phyloP scores from a whole-genome alignment of 2,797 vertebrate genomes.

The Tragelaphus eurycerus region DNA sequence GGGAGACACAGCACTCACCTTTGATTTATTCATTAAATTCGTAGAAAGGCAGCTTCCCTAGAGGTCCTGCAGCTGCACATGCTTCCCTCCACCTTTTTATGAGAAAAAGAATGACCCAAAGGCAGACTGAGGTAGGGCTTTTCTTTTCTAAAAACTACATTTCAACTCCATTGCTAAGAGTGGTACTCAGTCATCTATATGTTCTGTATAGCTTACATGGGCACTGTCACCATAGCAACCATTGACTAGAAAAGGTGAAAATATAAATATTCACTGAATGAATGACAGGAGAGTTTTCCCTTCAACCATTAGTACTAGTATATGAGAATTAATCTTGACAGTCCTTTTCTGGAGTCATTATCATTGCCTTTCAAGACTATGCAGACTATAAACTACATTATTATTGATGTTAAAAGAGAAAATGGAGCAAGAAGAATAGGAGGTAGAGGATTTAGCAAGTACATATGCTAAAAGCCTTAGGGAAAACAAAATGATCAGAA shows the following conservation, averaged over 20 bases:
- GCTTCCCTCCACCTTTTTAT: neutral
- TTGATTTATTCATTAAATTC: conserved; percentile 70
- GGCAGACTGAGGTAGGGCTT: neutral
- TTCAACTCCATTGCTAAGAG: neutral
- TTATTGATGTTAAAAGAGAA: neutral
- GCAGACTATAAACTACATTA: neutral
- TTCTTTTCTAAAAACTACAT: neutral
- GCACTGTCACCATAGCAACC: neutral
- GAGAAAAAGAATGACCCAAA: conserved; percentile 30
- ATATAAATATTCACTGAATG: neutral
- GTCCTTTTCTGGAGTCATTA: neutral
- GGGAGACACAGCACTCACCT: conserved; percentile 31
- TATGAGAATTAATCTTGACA: neutral
- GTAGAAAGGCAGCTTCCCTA: conserved; percentile 57
- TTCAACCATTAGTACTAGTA: neutral
- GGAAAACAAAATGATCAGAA: neutral
- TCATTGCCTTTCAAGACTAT: neutral
- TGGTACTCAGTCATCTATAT: neutral
- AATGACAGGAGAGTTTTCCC: neutral
- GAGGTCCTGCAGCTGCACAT: conserved; percentile 27
- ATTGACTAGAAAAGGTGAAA: neutral
- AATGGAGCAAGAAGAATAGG: neutral
- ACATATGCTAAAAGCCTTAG: neutral
- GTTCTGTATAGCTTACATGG: neutral
- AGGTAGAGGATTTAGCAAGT: neutral